Evolutionary conservation across 1,140 invertebrate species (phyloP).

Genomic region (Laupala kohalensis): DNA sequence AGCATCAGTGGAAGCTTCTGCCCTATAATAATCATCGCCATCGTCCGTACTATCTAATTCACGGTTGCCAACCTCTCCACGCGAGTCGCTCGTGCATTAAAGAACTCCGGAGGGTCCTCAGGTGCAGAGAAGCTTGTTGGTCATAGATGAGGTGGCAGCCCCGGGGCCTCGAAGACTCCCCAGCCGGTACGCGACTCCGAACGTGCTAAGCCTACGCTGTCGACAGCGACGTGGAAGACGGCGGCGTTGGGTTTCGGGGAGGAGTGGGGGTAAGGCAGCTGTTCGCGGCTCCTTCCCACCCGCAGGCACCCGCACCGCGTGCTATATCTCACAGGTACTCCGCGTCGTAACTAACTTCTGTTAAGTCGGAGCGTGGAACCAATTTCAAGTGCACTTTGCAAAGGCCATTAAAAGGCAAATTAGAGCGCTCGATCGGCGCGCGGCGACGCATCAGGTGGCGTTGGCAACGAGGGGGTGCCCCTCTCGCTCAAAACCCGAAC

Average conservation of each 20-base stretch:
- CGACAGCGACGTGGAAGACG: neutral
- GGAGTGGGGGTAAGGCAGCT: too few relatives aligned
- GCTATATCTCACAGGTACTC: neutral
- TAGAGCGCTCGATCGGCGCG: neutral
- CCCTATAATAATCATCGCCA: too few relatives aligned
- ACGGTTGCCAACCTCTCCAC: too few relatives aligned
- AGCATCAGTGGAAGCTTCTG: too few relatives aligned
- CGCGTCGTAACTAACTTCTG: neutral
- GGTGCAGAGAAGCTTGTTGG: too few relatives aligned
- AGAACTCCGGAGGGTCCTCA: too few relatives aligned
- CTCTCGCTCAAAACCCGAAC: neutral
- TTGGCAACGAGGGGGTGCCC: neutral
- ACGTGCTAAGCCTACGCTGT: neutral
- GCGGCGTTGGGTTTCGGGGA: too few relatives aligned
- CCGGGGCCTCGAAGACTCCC: neutral
- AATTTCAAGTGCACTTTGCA: neutral
- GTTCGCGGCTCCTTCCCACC: neutral
- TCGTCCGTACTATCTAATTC: too few relatives aligned
- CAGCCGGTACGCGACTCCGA: neutral
- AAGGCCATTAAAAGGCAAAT: neutral
- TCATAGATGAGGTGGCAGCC: too few relatives aligned
- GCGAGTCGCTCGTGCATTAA: too few relatives aligned
- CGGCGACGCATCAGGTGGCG: neutral
- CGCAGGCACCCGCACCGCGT: neutral
- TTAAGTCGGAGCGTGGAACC: neutral